Evolutionary conservation across 1,140 invertebrate species (phyloP).

Genomic region (Bombus affinis): DNA sequence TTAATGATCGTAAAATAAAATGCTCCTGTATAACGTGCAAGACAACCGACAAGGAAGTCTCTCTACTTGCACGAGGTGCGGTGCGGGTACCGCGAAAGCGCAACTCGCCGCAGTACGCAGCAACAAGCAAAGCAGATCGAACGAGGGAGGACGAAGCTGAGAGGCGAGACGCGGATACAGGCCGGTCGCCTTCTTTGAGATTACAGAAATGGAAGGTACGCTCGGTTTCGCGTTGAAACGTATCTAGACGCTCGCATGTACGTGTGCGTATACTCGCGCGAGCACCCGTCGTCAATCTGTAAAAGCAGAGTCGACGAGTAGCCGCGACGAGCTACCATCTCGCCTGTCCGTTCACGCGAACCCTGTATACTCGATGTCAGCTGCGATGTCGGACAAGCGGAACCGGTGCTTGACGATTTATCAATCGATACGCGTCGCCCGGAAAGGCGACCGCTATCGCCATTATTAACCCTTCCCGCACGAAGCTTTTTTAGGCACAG

Average conservation of each 20-base stretch:
- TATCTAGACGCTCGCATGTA: conserved; percentile 40
- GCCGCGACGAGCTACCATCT: conserved; percentile 62
- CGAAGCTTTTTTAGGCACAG: not conserved
- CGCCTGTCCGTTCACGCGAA: conserved; percentile 57
- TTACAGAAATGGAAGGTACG: conserved; percentile 72
- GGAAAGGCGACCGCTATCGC: conserved; percentile 10
- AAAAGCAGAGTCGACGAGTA: conserved; percentile 66
- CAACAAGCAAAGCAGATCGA: conserved; percentile 41
- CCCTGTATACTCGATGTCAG: conserved; percentile 51
- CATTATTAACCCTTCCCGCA: conserved; percentile 20
- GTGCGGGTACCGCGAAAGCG: not conserved
- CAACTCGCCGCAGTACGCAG: not conserved
- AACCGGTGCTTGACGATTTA: conserved; percentile 52
- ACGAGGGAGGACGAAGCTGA: conserved; percentile 1
- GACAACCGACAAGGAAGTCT: conserved; percentile 3
- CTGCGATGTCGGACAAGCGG: conserved; percentile 53
- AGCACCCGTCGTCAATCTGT: conserved; percentile 63
- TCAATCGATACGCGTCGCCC: conserved; percentile 41
- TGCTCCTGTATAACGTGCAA: conserved; percentile 20
- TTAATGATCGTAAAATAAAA: conserved; percentile 16
- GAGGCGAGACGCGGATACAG: conserved; percentile 3
- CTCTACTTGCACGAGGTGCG: not conserved
- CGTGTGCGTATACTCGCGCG: not conserved
- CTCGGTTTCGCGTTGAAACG: conserved; percentile 33
- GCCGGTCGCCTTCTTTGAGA: conserved; percentile 62